Conservation (phyloP, 1,140 invertebrate genomes). For the Ceratosolen fusciceps region DNA sequence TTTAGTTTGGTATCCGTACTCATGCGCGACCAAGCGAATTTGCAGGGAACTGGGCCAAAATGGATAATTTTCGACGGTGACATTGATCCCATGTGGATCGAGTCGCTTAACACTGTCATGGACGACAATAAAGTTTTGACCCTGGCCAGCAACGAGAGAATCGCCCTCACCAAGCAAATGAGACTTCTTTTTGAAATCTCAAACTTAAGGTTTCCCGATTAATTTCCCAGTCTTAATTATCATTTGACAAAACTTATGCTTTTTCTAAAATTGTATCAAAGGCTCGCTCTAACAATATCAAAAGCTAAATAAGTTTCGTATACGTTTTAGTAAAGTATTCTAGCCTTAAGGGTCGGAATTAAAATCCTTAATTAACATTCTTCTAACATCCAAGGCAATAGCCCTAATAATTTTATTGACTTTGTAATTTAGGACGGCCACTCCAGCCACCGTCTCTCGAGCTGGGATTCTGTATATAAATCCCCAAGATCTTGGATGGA, state of each 20-base stretch:
- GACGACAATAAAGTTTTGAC: conserved; percentile 94
- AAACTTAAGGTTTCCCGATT: conserved; percentile 78
- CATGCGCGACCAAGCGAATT: conserved; percentile 93
- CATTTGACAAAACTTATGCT: too few relatives aligned
- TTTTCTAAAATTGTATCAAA: too few relatives aligned
- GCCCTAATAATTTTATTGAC: background rate
- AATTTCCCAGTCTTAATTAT: too few relatives aligned
- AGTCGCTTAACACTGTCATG: conserved; percentile 94
- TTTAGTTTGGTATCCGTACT: conserved; percentile 88
- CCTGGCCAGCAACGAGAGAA: conserved; percentile 95
- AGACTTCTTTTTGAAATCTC: conserved; percentile 94
- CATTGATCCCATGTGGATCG: conserved; percentile 99
- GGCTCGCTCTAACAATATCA: too few relatives aligned
- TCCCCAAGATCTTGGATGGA: conserved; percentile 96
- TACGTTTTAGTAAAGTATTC: too few relatives aligned
- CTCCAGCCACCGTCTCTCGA: conserved; percentile 94
- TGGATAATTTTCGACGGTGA: conserved; percentile 98
- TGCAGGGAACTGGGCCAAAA: conserved; percentile 87
- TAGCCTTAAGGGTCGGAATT: too few relatives aligned
- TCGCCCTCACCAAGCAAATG: conserved; percentile 92
- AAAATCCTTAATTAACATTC: too few relatives aligned
- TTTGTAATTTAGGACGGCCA: conserved; percentile 82
- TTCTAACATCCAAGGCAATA: background rate
- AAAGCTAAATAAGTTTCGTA: too few relatives aligned
- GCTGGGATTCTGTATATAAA: conserved; percentile 94